Evolutionary conservation across 1,140 invertebrate genomes (phyloP).

Genomic region (Lasioglossum baleicum): DNA sequence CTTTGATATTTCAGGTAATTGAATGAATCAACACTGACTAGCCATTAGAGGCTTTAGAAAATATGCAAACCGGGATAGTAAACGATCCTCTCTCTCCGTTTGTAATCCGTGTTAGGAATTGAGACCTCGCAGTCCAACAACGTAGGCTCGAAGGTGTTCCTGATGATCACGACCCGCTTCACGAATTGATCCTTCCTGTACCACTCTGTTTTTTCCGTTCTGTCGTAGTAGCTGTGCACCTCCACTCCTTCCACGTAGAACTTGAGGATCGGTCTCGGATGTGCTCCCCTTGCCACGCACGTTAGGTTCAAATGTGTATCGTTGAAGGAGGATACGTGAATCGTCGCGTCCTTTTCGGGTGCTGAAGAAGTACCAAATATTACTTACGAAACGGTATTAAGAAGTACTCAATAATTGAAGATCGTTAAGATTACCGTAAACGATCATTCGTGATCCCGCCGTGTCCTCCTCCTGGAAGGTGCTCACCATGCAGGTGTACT

Average conservation of each 20-base stretch:
- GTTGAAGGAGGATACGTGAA: slow-evolving; percentile 55
- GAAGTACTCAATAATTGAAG: slow-evolving; percentile 59
- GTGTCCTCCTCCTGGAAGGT: slow-evolving; percentile 85
- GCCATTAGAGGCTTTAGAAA: neutral
- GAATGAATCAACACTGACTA: too few relatives aligned
- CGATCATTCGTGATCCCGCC: slow-evolving; percentile 84
- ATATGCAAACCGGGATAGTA: slow-evolving; percentile 58
- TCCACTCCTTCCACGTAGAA: slow-evolving; percentile 54
- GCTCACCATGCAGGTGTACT: slow-evolving; percentile 87
- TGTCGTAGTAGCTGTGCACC: slow-evolving; percentile 7
- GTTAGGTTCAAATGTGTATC: slow-evolving; percentile 63
- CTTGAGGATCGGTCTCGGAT: slow-evolving; percentile 60
- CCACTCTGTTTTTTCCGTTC: slow-evolving; percentile 8
- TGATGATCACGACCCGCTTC: slow-evolving; percentile 28
- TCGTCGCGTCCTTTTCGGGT: slow-evolving; percentile 59
- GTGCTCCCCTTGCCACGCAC: slow-evolving; percentile 61
- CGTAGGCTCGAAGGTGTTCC: slow-evolving; percentile 42
- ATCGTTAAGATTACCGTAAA: slow-evolving; percentile 81
- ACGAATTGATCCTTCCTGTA: neutral
- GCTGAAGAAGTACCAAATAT: slow-evolving; percentile 40
- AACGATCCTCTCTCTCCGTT: slow-evolving; percentile 56
- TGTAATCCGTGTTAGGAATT: slow-evolving; percentile 64
- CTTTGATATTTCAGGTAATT: too few relatives aligned
- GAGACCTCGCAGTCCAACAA: slow-evolving; percentile 65
- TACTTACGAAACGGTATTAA: neutral